A percentile compares a stretch with the other conserved stretches of the same genome.
Evolutionary conservation across 2,113 vertebrate genomes (phyloP).

Genomic region (Atractosteus spatula): DNA sequence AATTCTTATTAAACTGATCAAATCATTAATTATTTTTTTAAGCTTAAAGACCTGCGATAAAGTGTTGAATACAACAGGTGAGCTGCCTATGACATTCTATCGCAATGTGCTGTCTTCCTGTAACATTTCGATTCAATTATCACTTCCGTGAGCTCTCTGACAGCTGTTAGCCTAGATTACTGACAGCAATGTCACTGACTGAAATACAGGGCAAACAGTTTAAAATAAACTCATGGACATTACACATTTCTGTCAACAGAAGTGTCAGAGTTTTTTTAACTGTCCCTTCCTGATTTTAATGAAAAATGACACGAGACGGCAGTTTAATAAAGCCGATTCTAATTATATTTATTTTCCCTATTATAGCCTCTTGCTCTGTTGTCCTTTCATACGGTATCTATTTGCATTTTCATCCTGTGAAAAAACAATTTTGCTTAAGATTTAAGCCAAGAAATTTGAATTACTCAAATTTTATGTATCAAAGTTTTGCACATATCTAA

Average conservation of each 20-base stretch:
- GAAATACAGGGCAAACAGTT: neutral
- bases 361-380: neutral
- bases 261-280: too few relatives aligned
- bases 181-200: neutral
- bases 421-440: neutral
- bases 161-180: neutral
- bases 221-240: neutral
- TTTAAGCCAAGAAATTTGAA: neutral
- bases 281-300: neutral
- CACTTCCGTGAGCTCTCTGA: neutral
- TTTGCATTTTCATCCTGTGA: neutral
- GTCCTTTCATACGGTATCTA: neutral
- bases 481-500: too few relatives aligned
- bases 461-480: neutral
- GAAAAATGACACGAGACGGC: neutral
- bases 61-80: neutral
- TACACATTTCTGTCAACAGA: too few relatives aligned
- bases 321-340: neutral
- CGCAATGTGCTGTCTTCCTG: neutral
- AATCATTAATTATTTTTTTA: too few relatives aligned
- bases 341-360: neutral
- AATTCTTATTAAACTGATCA: too few relatives aligned
- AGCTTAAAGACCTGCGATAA: too few relatives aligned
- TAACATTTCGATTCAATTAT: neutral
- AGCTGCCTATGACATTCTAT: neutral